Evolutionary conservation across 2,888 invertebrate species (phyloP).

Genomic region (Chrysina gloriosa): DNA sequence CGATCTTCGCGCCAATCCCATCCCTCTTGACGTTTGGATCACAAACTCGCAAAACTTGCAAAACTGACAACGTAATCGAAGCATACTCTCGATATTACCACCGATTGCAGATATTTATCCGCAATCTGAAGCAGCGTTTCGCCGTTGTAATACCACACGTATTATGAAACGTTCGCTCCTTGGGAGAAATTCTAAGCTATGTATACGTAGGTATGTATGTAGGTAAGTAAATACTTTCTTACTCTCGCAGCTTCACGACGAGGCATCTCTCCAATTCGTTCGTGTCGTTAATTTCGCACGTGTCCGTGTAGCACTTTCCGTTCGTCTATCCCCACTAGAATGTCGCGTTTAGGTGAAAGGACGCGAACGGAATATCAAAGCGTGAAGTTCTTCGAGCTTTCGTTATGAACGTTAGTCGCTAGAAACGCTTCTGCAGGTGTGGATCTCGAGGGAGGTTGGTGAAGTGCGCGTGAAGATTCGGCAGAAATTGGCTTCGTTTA

Average conservation of each 20-base stretch:
- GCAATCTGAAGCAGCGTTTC: too few relatives aligned
- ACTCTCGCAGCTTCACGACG: background rate
- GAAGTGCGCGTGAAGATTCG: background rate
- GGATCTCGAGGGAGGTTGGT: background rate
- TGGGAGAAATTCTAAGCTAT: too few relatives aligned
- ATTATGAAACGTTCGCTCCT: too few relatives aligned
- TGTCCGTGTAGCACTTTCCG: conserved; percentile 12
- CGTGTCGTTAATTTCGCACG: background rate
- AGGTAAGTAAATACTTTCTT: conserved; percentile 8
- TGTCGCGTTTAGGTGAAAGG: conserved; percentile 8
- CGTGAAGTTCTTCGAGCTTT: conserved; percentile 5
- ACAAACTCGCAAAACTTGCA: too few relatives aligned
- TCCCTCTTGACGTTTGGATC: too few relatives aligned
- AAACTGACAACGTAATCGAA: too few relatives aligned
- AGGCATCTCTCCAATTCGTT: background rate
- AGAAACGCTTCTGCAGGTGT: background rate
- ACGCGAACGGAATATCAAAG: background rate
- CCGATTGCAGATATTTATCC: too few relatives aligned
- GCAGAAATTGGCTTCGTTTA: background rate
- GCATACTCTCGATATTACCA: too few relatives aligned
- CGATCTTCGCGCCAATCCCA: too few relatives aligned
- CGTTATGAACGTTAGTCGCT: background rate
- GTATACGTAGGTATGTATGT: too few relatives aligned
- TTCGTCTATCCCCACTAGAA: conserved; percentile 1
- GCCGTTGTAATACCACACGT: too few relatives aligned